phyloP scores from a whole-genome alignment of 2,113 vertebrate species.

The Coptodon bakossiorum region DNA sequence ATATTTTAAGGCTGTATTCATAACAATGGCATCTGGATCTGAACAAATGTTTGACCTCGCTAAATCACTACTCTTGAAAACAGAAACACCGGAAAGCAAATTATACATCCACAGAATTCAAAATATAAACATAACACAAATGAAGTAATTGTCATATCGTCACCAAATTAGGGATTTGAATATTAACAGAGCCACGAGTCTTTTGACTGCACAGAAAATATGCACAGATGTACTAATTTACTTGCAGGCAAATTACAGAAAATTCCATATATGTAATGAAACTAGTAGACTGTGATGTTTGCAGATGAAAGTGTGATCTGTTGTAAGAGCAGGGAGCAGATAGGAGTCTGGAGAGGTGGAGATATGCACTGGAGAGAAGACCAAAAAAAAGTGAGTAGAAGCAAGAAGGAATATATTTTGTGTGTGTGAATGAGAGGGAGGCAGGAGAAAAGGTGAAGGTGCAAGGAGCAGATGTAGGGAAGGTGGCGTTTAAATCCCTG shows the following conservation, averaged over 20 bases:
- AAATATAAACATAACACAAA: not conserved
- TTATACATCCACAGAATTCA: not conserved
- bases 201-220: not conserved
- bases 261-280: not conserved
- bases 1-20: not conserved
- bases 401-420: not conserved
- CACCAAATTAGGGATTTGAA: not conserved
- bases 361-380: not conserved
- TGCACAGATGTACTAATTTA: not conserved
- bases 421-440: not conserved
- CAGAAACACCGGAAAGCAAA: not conserved
- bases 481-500: not conserved
- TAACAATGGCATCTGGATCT: not conserved
- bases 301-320: not conserved
- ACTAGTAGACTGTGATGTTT: not conserved
- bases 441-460: not conserved
- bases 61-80: not conserved
- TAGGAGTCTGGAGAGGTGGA: not conserved
- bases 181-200: not conserved
- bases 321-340: not conserved
- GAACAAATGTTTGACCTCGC: not conserved
- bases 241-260: not conserved
- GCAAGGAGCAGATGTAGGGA: not conserved
- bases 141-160: not conserved
- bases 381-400: not conserved